These are phyloP conservation scores for Hoplostethus atlanticus DNA, from an alignment of 2,797 vertebrate species.

Conservation along the genomic window DNA sequence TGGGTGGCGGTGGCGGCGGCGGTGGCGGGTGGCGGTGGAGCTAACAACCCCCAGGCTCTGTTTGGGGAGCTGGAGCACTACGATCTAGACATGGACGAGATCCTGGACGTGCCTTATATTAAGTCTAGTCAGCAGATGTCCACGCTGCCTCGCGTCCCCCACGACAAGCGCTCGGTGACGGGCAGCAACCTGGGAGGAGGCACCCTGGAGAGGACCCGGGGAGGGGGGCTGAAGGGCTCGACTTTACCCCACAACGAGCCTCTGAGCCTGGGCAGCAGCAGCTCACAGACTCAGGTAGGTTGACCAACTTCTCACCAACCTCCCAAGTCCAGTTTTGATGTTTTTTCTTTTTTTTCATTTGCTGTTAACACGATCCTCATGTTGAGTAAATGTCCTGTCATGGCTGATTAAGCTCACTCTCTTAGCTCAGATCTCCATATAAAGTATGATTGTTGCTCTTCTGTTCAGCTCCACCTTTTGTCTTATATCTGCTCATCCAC, in stretches of 20 bases:
- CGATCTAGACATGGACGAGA: constrained; percentile 99
- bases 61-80: constrained; percentile 97
- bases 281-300: constrained; percentile 66
- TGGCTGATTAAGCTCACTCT: no score
- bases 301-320: no score
- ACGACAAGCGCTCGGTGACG: constrained; percentile 85
- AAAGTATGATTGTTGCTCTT: no score
- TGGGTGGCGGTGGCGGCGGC: constrained; percentile 20
- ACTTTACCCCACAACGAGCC: constrained; percentile 82
- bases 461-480: no score
- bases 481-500: no score
- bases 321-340: no score
- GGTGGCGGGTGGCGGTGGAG: constrained; percentile 27
- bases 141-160: constrained; percentile 88
- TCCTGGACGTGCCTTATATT: constrained; percentile 98
- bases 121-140: constrained; percentile 94
- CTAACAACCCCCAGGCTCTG: constrained; percentile 69
- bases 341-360: no score
- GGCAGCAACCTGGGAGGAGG: constrained; percentile 77
- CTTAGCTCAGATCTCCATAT: no score
- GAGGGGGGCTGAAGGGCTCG: constrained; percentile 76
- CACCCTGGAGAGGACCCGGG: constrained; percentile 83
- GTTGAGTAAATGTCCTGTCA: no score
- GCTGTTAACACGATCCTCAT: no score
- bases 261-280: constrained; percentile 72